These are phyloP conservation scores for Danionella cerebrum DNA, from an alignment of 2,113 vertebrate genomes.

Conservation along the genomic window DNA sequence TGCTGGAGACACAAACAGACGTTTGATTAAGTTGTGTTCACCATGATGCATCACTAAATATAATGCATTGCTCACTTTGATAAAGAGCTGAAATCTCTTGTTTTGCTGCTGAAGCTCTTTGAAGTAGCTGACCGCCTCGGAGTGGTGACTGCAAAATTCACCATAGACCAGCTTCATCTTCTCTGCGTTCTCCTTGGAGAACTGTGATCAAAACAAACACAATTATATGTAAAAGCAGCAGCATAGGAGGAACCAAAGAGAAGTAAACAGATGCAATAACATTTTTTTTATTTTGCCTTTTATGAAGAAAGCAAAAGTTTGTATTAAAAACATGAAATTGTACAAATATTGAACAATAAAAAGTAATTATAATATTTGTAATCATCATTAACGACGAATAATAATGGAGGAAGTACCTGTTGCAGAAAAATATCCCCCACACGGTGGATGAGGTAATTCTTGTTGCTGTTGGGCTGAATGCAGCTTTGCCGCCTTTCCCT, in stretches of 20 bases:
- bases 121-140: conserved; percentile 86
- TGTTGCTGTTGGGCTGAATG: conserved; percentile 56
- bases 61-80: conserved; percentile 70
- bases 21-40: neutral
- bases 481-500: conserved; percentile 78
- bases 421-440: conserved; percentile 87
- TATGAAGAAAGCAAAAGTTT: no score
- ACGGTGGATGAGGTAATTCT: conserved; percentile 81
- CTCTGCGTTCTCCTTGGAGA: conserved; percentile 84
- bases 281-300: no score
- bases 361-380: no score
- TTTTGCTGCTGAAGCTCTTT: conserved; percentile 91
- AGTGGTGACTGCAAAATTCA: conserved; percentile 94
- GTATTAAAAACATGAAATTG: no score
- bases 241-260: no score
- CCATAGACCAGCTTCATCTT: conserved; percentile 88
- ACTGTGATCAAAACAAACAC: conserved; percentile 59
- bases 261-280: no score
- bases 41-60: neutral
- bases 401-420: no score
- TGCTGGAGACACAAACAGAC: conserved; percentile 61
- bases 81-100: conserved; percentile 90
- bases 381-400: no score
- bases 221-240: no score
- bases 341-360: no score